Base-by-base conservation (phyloP, 1,140 invertebrate species). In the Leucophenga varia region DNA sequence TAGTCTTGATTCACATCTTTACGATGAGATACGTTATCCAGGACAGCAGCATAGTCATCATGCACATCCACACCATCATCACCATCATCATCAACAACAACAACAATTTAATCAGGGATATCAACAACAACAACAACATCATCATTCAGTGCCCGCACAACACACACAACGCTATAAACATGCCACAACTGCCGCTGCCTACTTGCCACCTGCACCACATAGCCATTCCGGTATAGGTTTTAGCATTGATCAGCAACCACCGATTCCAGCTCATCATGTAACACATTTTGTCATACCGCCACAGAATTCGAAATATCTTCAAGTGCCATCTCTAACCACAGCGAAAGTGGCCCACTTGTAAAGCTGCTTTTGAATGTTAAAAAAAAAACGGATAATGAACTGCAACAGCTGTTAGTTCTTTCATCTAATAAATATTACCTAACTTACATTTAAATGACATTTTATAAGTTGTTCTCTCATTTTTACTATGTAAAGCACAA, bases 21-120 rank as follows among this genome's bases (percentile, higher is more conserved):
- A 74, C 32, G 71, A 74, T 22, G 71, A 74, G 54, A 74, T 74
- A 30, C 61, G 68, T 12, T 74, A 74, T 41, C 49, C 43, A 2
- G 21, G 30, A 12, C 42, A 38, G 6, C 22, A 35, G 43, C 70
- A 73, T 28, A 69, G 72, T 36, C 65, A 64, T 28, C 48, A 61
- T 5, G 55, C 64, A 17, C 43, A 54, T 2, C 58, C 44, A 3
- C 32, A 43, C 13, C 36, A 43, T 10, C 43, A 54, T 8, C 54
- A 47, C 3, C 55, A 38, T 2, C 47, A 44, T 1, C 49, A 48
- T 10, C 61, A 53, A 10, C 56, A 59, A 2, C 43, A 45, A 2
- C 21, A 49, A 7, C 40, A 31, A n/a, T n/a, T n/a, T 5, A 36
- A 41, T 1, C 30, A 38, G 2, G 21, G 36, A 3, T 34, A 31